Base-by-base conservation (phyloP, 1,140 invertebrate genomes). In the Nasonia giraulti region DNA sequence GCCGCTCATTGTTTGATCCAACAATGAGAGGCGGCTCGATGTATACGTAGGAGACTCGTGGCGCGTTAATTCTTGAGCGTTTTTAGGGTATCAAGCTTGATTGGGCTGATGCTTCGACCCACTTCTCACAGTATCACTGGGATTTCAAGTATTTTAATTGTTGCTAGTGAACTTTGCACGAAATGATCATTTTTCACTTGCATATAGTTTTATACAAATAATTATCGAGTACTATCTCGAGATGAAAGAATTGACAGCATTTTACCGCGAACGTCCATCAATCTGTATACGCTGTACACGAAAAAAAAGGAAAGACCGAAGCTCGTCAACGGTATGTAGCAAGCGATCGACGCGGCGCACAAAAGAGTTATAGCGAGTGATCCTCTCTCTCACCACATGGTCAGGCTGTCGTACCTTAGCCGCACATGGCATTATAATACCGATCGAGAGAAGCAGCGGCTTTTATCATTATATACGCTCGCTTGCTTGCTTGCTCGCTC, bases 361-460 rank as follows among this genome's bases (percentile, higher is more conserved):
- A 37, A 37, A 37, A 37, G 33, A 37, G 33, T 4, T 4, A 37
- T 37, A 62, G 55, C 55, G 7, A 62, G 55, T 8, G 55, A 55
- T 55, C 17, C 17, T 10, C 40, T 44, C 47, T 76, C 40, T 11
- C 8, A n/a, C n/a, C 40, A 5, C 17, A 77, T 47, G 8, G 40
- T 40, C 50, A 8, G 23, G 20, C 55, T 62, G 17, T n/a, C 6
- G 55, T 62, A 62, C 55, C 17, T 62, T 62, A 62, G 55, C 55
- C 2, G 47, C 75, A 12, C 44, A 50, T 5, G 23, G 40, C 74
- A 76, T 76, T 76, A 47, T 76, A 76, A 44, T 76, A 78, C 76
- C 76, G 76, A 37, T 78, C 23, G 50, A 27, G 50, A 27, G 55
- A n/a, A 62, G 17, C 17, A 62, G 62, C 31, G 40, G 68, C 37